Evolutionary conservation across 2,888 invertebrate species (phyloP).

Genomic region (Odontomyia ornata): DNA sequence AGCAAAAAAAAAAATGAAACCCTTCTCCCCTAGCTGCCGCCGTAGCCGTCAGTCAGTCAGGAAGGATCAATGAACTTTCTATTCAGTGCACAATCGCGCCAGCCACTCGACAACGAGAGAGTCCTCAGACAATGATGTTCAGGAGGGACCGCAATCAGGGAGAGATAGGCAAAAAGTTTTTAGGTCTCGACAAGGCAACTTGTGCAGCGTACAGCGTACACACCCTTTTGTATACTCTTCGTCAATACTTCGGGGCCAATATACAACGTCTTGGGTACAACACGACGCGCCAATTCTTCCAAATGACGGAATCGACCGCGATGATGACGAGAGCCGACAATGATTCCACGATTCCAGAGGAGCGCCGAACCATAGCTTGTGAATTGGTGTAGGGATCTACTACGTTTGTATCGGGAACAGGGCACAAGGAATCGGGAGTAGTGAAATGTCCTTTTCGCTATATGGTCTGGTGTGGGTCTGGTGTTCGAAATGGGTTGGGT

Average conservation of each 20-base stretch:
- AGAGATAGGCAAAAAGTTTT: not conserved
- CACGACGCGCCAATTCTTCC: not conserved
- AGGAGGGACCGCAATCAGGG: not conserved
- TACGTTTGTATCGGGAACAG: not conserved
- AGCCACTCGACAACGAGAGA: slow-evolving; percentile 23
- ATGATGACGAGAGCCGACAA: not conserved
- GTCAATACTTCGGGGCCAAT: not conserved
- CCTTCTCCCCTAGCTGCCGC: no score
- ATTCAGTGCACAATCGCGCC: slow-evolving; percentile 9
- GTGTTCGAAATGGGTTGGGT: not conserved
- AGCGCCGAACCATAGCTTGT: no score
- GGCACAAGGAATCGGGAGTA: not conserved
- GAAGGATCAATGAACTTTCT: slow-evolving; percentile 25
- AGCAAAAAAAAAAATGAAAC: no score
- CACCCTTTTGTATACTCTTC: not conserved
- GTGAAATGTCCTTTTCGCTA: not conserved
- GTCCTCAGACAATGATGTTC: slow-evolving; percentile 5
- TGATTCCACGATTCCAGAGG: not conserved
- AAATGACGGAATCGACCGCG: not conserved
- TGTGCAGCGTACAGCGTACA: not conserved
- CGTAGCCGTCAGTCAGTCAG: not conserved
- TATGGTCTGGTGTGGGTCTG: no score
- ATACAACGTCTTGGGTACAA: slow-evolving; percentile 16
- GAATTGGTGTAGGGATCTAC: not conserved
- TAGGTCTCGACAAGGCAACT: not conserved